Conservation (phyloP, 1,140 invertebrate genomes). For the Magallana angulata region DNA sequence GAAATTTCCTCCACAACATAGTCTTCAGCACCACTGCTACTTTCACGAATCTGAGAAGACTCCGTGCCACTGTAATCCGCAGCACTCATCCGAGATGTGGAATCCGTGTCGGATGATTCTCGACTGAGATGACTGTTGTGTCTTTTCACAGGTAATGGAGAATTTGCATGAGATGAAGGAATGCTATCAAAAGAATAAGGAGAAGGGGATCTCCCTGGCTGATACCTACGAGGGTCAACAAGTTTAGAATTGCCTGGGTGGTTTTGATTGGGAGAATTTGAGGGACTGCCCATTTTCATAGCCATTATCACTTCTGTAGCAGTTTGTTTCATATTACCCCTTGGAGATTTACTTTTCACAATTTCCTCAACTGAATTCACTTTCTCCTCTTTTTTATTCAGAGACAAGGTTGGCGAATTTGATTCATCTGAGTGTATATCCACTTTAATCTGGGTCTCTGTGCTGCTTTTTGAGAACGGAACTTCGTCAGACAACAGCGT, state of each 20-base stretch:
- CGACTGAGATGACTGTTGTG: conserved; percentile 1
- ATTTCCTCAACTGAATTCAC: conserved; percentile 9
- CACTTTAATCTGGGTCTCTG: conserved; percentile 57
- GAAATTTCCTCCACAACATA: conserved; percentile 50
- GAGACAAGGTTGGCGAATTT: not conserved
- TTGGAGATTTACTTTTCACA: not conserved
- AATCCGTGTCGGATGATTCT: conserved; percentile 51
- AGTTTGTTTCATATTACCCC: conserved; percentile 6
- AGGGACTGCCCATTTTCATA: conserved; percentile 28
- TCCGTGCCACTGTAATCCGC: conserved; percentile 53
- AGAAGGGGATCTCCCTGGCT: conserved; percentile 52
- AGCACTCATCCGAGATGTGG: conserved; percentile 46
- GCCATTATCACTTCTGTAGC: not conserved
- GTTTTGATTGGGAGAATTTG: conserved; percentile 35
- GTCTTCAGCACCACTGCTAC: conserved; percentile 51
- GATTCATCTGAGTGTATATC: conserved; percentile 56
- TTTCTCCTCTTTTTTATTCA: conserved; percentile 7
- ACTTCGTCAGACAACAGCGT: conserved; percentile 53
- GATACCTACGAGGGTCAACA: conserved; percentile 14
- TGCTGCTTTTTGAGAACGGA: conserved; percentile 57
- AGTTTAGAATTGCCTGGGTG: conserved; percentile 31
- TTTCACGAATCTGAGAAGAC: conserved; percentile 40
- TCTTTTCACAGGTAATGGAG: conserved; percentile 52
- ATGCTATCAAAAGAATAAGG: conserved; percentile 59
- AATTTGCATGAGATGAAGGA: conserved; percentile 59